Evolutionary conservation across 2,113 vertebrate genomes (phyloP).

Genomic region (Tretioscincus oriximinensis): DNA sequence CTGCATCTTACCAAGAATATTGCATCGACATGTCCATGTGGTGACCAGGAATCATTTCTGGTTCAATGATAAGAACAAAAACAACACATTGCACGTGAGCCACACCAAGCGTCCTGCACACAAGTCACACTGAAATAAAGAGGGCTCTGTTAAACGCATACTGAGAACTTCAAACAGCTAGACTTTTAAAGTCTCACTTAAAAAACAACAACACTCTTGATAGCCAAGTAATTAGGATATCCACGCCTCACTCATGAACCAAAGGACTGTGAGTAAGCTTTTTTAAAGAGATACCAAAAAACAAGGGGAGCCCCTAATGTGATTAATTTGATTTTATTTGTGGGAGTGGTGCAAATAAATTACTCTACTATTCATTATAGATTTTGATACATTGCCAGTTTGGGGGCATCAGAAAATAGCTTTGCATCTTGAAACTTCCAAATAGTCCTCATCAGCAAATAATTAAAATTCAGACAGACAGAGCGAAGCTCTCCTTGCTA

Average conservation of each 20-base stretch:
- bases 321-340: slow-evolving; percentile 58
- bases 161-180: not conserved
- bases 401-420: slow-evolving; percentile 30
- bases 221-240: no score
- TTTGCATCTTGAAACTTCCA: slow-evolving; percentile 30
- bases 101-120: not conserved
- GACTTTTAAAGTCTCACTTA: not conserved
- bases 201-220: no score
- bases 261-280: not conserved
- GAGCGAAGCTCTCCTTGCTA: slow-evolving; percentile 42
- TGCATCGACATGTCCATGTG: no score
- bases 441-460: slow-evolving; percentile 43
- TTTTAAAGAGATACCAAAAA: slow-evolving; percentile 20
- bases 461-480: slow-evolving; percentile 64
- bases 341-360: slow-evolving; percentile 51
- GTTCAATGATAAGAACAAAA: not conserved
- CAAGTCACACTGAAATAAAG: not conserved
- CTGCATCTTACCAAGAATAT: no score
- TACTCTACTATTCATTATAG: slow-evolving; percentile 50
- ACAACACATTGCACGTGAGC: not conserved
- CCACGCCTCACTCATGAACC: fast-evolving
- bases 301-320: slow-evolving; percentile 24
- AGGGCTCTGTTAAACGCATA: not conserved
- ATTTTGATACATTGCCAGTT: slow-evolving; percentile 56
- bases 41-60: no score